Base-by-base conservation (phyloP, 2,888 invertebrate species). In the Macaria notata region DNA sequence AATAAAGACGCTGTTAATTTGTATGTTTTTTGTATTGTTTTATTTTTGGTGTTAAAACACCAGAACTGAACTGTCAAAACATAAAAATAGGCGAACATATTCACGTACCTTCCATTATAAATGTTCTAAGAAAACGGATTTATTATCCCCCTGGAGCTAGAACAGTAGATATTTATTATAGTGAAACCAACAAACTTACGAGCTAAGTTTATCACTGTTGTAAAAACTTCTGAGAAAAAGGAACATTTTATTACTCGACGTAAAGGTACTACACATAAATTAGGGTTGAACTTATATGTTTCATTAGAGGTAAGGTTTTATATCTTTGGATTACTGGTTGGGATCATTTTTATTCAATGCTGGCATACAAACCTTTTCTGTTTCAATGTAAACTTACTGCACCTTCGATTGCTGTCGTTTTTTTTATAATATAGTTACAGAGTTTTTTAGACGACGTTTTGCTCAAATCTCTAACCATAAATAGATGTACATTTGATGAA, bases 141-240 rank as follows among this genome's bases (percentile, higher is more conserved):
- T 69, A 58, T 49, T 50, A 71, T 51, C 59, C 56, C 5, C 49
- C 52, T 48, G 65, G 67, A 49, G 46, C 43, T 39, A 50, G 46
- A 50, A 50, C 56, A 61, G 66, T 65, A 63, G 68, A 74, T 73
- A 75, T 76, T 72, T 76, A 76, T 72, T 72, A n/a, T n/a, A 72
- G 67, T 29, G 46, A 52, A 54, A 63, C 58, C 68, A 66, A 68
- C 69, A 73, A 68, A 65, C 64, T 66, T 64, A 56, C 61, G 49
- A 46, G 30, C 50, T 36, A 59, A 64, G 56, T 68, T 68, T 68
- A 69, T 63, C 65, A 56, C 61, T 53, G 64, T 57, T 62, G 63
- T 66, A 69, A 65, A 65, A 66, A 64, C 61, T 64, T 64, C 56
- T 58, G 54, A 58, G 59, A 64, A 63, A 63, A 69, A 61, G 61